These are phyloP conservation scores for Ericerus pela DNA, from an alignment of 1,140 invertebrate genomes.

Conservation along the genomic window DNA sequence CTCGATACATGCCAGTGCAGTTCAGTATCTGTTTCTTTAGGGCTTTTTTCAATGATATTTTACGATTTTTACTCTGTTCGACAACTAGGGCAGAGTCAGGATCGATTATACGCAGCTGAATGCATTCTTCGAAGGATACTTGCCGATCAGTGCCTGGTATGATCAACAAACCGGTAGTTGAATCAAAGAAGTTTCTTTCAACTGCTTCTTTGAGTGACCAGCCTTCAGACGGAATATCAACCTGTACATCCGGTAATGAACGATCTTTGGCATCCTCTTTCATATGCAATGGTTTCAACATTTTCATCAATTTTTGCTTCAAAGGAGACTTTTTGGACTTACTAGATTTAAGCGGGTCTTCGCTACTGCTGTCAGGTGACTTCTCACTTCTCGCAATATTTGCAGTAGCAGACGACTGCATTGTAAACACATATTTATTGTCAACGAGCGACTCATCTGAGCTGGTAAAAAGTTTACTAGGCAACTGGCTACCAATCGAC, in stretches of 20 bases:
- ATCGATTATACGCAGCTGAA: conserved; percentile 71
- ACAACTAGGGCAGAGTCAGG: conserved; percentile 59
- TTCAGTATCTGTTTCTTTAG: conserved; percentile 65
- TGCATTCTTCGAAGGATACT: conserved; percentile 73
- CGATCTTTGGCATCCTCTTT: conserved; percentile 23
- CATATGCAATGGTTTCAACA: conserved; percentile 14
- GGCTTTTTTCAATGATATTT: conserved; percentile 53
- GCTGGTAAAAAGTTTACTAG: no score
- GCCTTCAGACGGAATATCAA: conserved; percentile 63
- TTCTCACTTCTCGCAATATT: no score
- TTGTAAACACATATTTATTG: no score
- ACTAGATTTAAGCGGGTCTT: no score
- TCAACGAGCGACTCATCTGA: no score
- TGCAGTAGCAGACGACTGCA: no score
- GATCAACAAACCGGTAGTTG: conserved; percentile 63
- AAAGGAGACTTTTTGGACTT: conserved; percentile 11
- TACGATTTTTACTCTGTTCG: conserved; percentile 51
- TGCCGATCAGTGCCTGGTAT: conserved; percentile 73
- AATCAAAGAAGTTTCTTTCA: conserved; percentile 58
- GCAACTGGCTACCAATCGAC: no score
- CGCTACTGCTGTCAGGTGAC: no score
- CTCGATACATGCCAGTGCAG: conserved; percentile 50
- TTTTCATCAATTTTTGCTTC: conserved; percentile 13
- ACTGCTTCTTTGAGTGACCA: conserved; percentile 67
- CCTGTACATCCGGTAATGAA: conserved; percentile 29